phyloP scores from a whole-genome alignment of 2,113 vertebrate genomes.

The Callipepla californica region DNA sequence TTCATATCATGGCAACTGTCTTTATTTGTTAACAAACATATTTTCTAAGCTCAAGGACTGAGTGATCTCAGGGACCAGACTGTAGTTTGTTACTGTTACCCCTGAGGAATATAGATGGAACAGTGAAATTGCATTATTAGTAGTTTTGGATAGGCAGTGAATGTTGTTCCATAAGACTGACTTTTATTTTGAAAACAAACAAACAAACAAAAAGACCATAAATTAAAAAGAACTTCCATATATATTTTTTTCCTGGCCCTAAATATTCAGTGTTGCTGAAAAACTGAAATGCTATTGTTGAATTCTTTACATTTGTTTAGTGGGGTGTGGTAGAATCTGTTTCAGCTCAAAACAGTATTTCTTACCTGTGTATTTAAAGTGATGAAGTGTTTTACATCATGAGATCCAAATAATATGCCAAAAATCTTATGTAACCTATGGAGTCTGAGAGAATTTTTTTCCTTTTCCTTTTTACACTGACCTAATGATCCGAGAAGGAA shows the following conservation, averaged over 20 bases:
- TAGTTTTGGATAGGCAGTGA: background rate
- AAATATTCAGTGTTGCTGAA: background rate
- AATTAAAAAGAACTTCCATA: background rate
- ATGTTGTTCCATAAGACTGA: background rate
- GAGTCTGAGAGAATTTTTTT: background rate
- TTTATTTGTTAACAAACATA: background rate
- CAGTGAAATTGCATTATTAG: background rate
- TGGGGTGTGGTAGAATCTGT: background rate
- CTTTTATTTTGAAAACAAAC: background rate
- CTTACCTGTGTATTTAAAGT: background rate
- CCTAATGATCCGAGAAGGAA: background rate
- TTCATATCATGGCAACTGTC: background rate
- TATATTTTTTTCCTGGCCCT: background rate
- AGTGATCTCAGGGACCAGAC: background rate
- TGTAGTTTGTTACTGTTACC: background rate
- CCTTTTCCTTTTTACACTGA: background rate
- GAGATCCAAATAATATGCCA: background rate
- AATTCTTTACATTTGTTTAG: background rate
- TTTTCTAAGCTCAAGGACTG: background rate
- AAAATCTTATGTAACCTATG: background rate
- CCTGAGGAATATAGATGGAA: background rate
- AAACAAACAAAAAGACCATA: no score
- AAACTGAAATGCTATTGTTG: background rate
- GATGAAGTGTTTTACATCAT: background rate
- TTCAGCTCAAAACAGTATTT: background rate